phyloP scores from a whole-genome alignment of 2,888 invertebrate species.

The Cheilosia pagana region DNA sequence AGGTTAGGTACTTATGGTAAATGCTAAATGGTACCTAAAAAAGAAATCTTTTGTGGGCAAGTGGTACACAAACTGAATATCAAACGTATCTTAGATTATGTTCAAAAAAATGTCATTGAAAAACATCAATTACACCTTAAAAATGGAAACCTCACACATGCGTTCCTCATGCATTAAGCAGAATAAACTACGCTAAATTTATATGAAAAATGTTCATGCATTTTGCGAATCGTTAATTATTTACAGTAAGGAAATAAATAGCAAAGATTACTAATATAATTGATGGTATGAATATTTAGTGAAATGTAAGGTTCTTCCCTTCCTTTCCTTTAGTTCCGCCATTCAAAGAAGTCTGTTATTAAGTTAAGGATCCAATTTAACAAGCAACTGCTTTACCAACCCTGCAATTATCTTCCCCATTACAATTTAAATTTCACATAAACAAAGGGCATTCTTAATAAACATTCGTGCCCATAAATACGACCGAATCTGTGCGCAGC shows the following conservation, averaged over 20 bases:
- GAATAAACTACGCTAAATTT: too few species aligned
- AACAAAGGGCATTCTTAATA: slow-evolving; percentile 63
- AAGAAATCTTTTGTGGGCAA: too few species aligned
- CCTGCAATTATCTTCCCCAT: slow-evolving; percentile 45
- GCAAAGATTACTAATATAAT: neutral
- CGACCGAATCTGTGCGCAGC: neutral
- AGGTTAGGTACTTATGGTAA: too few species aligned
- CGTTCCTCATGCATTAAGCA: too few species aligned
- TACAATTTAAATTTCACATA: slow-evolving; percentile 5
- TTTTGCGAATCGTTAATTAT: too few species aligned
- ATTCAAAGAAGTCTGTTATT: slow-evolving; percentile 40
- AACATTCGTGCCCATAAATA: slow-evolving; percentile 39
- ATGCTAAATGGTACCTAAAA: too few species aligned
- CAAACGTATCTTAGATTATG: too few species aligned
- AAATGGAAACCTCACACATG: too few species aligned
- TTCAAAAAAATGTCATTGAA: too few species aligned
- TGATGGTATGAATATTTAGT: neutral
- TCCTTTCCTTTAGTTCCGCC: neutral
- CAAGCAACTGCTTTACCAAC: slow-evolving; percentile 5
- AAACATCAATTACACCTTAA: too few species aligned
- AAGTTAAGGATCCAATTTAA: slow-evolving; percentile 43
- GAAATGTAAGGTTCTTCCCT: neutral
- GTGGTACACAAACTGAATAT: too few species aligned
- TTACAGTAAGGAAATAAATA: neutral
- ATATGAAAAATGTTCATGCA: too few species aligned